Base-by-base conservation (phyloP, 2,888 invertebrate species). In the Drosophila maculinotata region DNA sequence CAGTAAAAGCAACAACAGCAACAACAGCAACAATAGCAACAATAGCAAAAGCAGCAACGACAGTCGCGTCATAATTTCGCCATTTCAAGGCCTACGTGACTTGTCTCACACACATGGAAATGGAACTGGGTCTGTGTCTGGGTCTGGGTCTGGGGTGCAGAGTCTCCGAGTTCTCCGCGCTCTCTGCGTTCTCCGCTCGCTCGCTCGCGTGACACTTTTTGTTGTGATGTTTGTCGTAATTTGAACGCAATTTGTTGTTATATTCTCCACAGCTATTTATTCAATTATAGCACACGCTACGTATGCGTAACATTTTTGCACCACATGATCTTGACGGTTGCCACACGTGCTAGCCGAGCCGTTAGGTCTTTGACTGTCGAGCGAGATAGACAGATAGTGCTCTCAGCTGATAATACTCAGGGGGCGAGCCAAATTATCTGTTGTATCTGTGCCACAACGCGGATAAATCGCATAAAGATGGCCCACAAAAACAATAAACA, bases 31-130 rank as follows among this genome's bases (percentile, higher is more conserved):
- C n/a, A 12, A n/a, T 31, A 12, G 14, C 20, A 20, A 20, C 20
- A 20, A 20, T 4, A 20, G 20, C 20, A 4, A 4, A 2, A 20
- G 20, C 20, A 20, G 31, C 47, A 47, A 20, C 65, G 35, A 33
- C 68, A 44, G 59, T 58, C 31, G 20, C 72, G 78, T 81, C 75
- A 77, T 51, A 78, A 79, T 74, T 83, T 80, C 60, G 59, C 72
- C 44, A 68, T 76, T 87, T 87, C 87, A 87, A 87, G 87, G 83
- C 83, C 83, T 84, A 84, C 83, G 83, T 84, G 83, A 84, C 83
- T 87, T 73, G 77, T 70, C 82, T 87, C 83, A 87, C 87, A 83
- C 66, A 79, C 69, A 72, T 57, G 77, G 12, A 20, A 20, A 20
- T 20, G 45, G 45, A 53, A 41, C 49, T 53, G 54, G 69, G 66